These are phyloP conservation scores for Quadriops clusia DNA, from an alignment of 2,888 invertebrate genomes.

Conservation along the genomic window DNA sequence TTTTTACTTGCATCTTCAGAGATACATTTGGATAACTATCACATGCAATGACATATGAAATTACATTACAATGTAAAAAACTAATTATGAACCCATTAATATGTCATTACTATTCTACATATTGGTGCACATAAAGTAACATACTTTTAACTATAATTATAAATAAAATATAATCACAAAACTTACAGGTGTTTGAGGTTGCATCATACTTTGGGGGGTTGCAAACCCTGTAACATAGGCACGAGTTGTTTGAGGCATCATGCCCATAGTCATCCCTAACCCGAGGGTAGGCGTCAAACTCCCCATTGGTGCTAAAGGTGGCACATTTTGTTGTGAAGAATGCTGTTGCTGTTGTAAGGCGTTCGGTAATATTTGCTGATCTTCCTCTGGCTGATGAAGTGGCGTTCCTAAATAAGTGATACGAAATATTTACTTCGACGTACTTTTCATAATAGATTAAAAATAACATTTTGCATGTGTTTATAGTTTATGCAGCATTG, in stretches of 20 bases:
- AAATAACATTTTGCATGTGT: too few species aligned
- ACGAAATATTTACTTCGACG: too few species aligned
- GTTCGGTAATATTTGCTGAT: constrained; percentile 79
- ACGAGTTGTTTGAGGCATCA: constrained; percentile 61
- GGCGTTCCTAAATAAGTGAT: constrained; percentile 50
- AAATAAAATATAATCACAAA: too few species aligned
- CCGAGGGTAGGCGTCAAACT: constrained; percentile 46
- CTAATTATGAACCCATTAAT: too few species aligned
- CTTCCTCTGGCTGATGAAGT: constrained; percentile 80
- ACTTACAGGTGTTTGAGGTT: constrained; percentile 78
- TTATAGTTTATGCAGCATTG: too few species aligned
- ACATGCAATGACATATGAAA: too few species aligned
- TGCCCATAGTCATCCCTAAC: constrained; percentile 49
- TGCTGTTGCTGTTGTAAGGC: constrained; percentile 63
- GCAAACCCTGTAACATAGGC: constrained; percentile 65
- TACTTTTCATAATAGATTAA: too few species aligned
- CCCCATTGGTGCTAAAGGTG: constrained; percentile 42
- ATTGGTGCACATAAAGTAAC: too few species aligned
- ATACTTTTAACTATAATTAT: constrained; percentile 3
- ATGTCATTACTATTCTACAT: too few species aligned
- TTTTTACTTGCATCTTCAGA: too few species aligned
- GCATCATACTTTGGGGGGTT: constrained; percentile 77
- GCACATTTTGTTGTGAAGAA: constrained; percentile 39
- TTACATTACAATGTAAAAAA: too few species aligned
- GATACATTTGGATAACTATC: too few species aligned